Base-by-base conservation (phyloP, 2,888 invertebrate genomes). In the Agriopis leucophaearia region DNA sequence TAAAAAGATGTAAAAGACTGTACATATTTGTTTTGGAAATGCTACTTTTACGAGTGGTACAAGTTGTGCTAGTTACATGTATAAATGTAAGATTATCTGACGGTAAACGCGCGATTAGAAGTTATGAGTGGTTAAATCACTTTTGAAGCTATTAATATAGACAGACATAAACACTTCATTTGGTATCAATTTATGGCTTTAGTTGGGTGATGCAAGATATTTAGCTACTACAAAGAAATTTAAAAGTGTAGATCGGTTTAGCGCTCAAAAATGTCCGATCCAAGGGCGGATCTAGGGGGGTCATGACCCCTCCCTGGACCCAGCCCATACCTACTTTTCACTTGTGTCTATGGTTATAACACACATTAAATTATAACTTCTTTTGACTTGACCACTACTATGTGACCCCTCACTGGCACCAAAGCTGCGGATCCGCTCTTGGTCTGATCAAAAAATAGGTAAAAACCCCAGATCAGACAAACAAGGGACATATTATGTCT, bases 101-200 rank as follows among this genome's bases (percentile, higher is more conserved):
- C 73, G 70, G 75, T 78, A 69, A 75, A 75, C 66, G 71, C 35
- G 62, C 72, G 74, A 74, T 72, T 75, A 64, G 51, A 62, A 69
- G 71, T 69, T 62, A 67, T 70, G 75, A 74, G 73, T 73, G 64
- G 69, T 65, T 70, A 76, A 79, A 79, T 78, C 73, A 71, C 74
- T 76, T 77, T 73, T 68, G 64, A 58, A 55, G 74, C 71, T 72
- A 78, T 75, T 78, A 76, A 80, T 77, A 73, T 70, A 58, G 72
- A 72, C 78, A 71, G 75, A 77, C 67, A 78, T 81, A 81, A 80
- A 81, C 77, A 81, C 77, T 74, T 71, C 57, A 70, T 76, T 71
- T 57, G 59, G 70, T 70, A 66, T 66, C 59, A 71, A 73, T 76
- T 78, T 73, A 70, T 77, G 72, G 68, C 64, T 73, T 74, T 71